phyloP scores from a whole-genome alignment of 2,113 vertebrate species.

The Ia io region DNA sequence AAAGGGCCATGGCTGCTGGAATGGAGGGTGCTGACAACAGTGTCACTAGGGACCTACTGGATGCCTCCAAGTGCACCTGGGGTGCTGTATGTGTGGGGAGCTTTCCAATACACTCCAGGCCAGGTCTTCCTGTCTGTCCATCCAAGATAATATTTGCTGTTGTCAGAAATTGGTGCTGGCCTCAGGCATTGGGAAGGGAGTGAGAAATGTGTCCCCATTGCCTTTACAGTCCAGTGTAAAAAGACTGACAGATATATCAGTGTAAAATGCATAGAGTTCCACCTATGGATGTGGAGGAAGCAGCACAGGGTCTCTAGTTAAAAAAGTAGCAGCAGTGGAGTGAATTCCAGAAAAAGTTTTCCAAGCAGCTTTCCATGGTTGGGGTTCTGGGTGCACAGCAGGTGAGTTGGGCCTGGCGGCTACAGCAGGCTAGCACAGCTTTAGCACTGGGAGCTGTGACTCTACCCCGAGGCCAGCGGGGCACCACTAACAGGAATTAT shows the following conservation, averaged over 20 bases:
- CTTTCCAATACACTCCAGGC: neutral
- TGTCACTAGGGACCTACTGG: neutral
- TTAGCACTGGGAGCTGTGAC: neutral
- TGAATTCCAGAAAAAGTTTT: too few species aligned
- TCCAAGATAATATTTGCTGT: neutral
- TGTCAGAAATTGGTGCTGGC: neutral
- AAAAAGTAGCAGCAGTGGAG: neutral
- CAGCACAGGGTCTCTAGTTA: neutral
- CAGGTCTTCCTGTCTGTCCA: neutral
- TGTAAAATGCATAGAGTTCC: constrained; percentile 10
- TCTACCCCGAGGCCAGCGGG: neutral
- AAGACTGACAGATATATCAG: neutral
- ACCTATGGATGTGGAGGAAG: neutral
- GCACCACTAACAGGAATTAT: accelerated
- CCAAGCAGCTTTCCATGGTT: neutral
- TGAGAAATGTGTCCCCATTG: neutral
- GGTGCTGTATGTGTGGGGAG: neutral
- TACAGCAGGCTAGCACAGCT: accelerated
- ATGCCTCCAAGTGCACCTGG: too few species aligned
- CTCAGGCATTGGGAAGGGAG: neutral
- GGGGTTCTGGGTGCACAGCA: accelerated
- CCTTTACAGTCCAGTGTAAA: neutral
- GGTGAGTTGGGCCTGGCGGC: too few species aligned
- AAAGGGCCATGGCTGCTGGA: neutral
- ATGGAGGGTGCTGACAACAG: neutral